These are phyloP conservation scores for Oncorhynchus gorbuscha DNA, from an alignment of 2,113 vertebrate genomes.

Conservation along the genomic window DNA sequence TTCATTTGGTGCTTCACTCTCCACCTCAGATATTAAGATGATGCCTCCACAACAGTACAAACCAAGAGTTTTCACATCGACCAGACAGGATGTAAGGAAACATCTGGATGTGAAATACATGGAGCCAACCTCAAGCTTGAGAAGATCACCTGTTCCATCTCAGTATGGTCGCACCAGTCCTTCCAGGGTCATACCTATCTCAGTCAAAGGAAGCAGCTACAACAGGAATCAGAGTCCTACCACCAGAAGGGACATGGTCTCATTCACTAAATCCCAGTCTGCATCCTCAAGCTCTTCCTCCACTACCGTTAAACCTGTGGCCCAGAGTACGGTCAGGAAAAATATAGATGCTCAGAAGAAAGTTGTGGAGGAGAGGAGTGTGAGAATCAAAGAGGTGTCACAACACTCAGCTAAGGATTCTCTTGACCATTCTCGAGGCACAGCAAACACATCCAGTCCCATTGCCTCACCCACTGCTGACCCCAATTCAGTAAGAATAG, in stretches of 20 bases:
- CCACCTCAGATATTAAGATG: constrained; percentile 75
- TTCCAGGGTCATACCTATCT: constrained; percentile 61
- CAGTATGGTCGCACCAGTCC: constrained; percentile 54
- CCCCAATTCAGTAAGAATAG: constrained; percentile 47
- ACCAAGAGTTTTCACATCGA: constrained; percentile 64
- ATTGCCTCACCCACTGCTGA: constrained; percentile 45
- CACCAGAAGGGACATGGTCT: constrained; percentile 71
- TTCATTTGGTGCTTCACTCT: constrained; percentile 28
- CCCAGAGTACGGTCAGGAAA: constrained; percentile 38
- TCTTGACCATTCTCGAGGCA: too few species aligned
- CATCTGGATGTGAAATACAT: constrained; percentile 67
- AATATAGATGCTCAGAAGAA: constrained; percentile 51
- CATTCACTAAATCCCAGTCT: constrained; percentile 68
- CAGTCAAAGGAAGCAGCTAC: constrained; percentile 49
- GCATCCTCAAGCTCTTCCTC: constrained; percentile 33
- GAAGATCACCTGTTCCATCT: constrained; percentile 54
- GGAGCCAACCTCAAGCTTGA: constrained; percentile 54
- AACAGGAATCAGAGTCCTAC: constrained; percentile 55
- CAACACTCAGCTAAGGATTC: constrained; percentile 34
- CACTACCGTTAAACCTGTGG: constrained; percentile 29
- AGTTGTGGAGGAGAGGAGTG: constrained; percentile 58
- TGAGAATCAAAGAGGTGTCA: constrained; percentile 54
- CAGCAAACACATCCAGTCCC: constrained; percentile 15
- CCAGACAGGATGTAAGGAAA: constrained; percentile 72
- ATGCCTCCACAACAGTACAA: constrained; percentile 68